Base-by-base conservation (phyloP, 2,888 invertebrate genomes). In the Allygus modestus region DNA sequence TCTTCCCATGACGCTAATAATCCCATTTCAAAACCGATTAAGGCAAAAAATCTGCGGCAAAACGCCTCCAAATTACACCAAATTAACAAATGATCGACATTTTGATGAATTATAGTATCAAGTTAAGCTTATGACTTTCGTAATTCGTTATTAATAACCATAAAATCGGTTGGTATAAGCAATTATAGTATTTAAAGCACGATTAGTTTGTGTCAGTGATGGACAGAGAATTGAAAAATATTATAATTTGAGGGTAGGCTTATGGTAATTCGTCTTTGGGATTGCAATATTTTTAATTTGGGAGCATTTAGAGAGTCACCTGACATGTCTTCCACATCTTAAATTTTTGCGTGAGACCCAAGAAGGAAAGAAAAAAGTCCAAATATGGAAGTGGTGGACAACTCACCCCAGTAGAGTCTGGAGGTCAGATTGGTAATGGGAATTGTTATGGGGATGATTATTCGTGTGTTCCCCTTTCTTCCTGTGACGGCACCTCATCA, bases 31-130 rank as follows among this genome's bases (percentile, higher is more conserved):
- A 23, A 58, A 2, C 15, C 20, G 7, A 0, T 58, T 1, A 2
- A 1, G 58, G 58, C 58, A 23, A 26, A 58, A 58, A 15, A 26
- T 1, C 58, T 0, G 23, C 58, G 20, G 23, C 58, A 4, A 58
- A 58, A 58, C 5, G 23, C 58, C 58, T 5, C 58, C 46, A 58
- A 58, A 58, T 58, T 58, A 58, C 58, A 9, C 20, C 26, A 12
- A 58, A 58, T 58, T 58, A 58, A 58, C 58, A 23, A 58, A 58
- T 58, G 58, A 58, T 58, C 58, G 58, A 58, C 58, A 20, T 2
- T 23, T 58, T 7, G 58, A 23, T 23, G 58, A 23, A 58, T 58
- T 58, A 58, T 23, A 20, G 58, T 58, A 26, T 58, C 20, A 58
- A 58, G 15, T 23, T 1, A 12, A 11, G 23, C 7, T 58, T 58